phyloP scores from a whole-genome alignment of 2,888 invertebrate species.

The Erebia ligea region DNA sequence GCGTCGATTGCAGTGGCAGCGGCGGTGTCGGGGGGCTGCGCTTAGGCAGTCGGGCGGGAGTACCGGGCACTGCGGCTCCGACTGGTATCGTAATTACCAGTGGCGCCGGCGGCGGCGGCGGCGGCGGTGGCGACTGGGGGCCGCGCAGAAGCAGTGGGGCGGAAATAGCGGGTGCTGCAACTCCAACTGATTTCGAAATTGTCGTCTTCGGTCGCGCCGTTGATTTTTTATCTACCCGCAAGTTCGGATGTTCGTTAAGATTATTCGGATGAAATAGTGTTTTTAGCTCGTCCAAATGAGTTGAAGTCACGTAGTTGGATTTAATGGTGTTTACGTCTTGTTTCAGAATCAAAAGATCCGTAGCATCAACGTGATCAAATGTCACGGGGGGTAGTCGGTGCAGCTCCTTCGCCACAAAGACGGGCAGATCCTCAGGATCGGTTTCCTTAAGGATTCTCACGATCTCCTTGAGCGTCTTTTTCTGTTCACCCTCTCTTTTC shows the following conservation, averaged over 20 bases:
- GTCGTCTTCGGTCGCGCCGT: neutral
- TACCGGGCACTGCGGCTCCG: neutral
- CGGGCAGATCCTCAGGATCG: neutral
- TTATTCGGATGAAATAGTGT: neutral
- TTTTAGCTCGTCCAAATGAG: neutral
- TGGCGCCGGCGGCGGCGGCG: too few relatives aligned
- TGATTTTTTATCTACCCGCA: neutral
- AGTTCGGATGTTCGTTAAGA: neutral
- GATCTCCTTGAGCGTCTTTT: neutral
- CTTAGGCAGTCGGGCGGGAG: neutral
- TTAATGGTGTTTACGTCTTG: neutral
- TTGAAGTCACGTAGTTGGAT: neutral
- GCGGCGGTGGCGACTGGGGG: too few relatives aligned
- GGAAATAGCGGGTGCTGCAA: too few relatives aligned
- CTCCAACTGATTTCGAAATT: too few relatives aligned
- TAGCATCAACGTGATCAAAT: neutral
- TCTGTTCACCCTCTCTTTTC: neutral
- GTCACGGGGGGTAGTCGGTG: neutral
- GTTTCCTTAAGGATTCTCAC: conserved; percentile 4
- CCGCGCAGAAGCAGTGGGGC: too few relatives aligned
- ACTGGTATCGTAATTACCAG: too few relatives aligned
- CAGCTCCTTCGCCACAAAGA: neutral
- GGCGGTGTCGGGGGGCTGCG: too few relatives aligned
- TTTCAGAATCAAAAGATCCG: neutral
- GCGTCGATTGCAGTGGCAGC: too few relatives aligned